Evolutionary conservation across 2,888 invertebrate genomes (phyloP).

Genomic region (Drosophila meridiana): DNA sequence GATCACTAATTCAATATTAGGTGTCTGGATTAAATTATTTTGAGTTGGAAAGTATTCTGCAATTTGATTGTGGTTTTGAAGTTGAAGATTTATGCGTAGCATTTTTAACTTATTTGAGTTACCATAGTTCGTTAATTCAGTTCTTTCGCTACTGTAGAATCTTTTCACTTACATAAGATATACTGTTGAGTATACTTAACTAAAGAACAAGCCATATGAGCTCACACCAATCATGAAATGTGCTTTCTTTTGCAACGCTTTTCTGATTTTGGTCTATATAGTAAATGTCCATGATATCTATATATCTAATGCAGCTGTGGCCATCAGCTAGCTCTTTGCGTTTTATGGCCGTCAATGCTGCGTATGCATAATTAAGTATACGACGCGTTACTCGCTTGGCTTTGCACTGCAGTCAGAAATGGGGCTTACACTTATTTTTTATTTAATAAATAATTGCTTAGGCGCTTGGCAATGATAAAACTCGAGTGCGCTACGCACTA

Average conservation of each 20-base stretch:
- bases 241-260: conserved; percentile 1
- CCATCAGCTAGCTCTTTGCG: neutral
- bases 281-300: neutral
- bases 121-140: too few relatives aligned
- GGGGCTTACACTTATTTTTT: neutral
- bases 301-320: neutral
- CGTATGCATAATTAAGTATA: conserved; percentile 14
- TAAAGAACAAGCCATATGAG: neutral
- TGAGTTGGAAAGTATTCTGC: too few relatives aligned
- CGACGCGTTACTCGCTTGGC: neutral
- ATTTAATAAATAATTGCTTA: neutral
- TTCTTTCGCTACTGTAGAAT: too few relatives aligned
- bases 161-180: neutral
- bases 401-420: neutral
- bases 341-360: neutral
- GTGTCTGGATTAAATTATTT: too few relatives aligned
- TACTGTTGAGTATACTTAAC: neutral
- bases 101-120: too few relatives aligned
- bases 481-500: conserved; percentile 34
- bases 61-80: too few relatives aligned
- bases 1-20: too few relatives aligned
- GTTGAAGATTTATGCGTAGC: too few relatives aligned
- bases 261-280: neutral
- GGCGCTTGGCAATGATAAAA: conserved; percentile 5
- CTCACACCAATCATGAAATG: neutral